phyloP scores from a whole-genome alignment of 2,797 vertebrate species.

The Cercopithecus neglectus region DNA sequence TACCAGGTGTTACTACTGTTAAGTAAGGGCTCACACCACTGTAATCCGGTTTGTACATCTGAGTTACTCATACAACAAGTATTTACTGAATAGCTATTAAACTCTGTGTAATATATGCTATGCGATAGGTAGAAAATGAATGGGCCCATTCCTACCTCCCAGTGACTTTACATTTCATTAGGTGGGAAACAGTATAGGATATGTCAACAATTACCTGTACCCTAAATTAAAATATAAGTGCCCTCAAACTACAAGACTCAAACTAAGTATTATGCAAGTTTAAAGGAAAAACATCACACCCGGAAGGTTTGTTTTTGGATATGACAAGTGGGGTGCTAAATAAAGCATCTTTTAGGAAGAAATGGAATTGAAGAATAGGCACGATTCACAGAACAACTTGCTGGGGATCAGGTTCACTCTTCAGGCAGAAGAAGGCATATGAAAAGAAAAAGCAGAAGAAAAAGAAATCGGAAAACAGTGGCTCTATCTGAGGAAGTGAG shows the following conservation, averaged over 20 bases:
- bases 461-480: background rate
- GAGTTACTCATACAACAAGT: background rate
- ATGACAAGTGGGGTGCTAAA: background rate
- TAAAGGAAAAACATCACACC: background rate
- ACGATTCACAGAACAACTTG: background rate
- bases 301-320: background rate
- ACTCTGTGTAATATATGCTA: background rate
- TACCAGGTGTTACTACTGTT: background rate
- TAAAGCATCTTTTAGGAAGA: background rate
- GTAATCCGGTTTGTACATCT: background rate
- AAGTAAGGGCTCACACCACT: slow-evolving; percentile 3
- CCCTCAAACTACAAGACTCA: background rate
- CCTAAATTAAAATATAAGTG: background rate
- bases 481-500: background rate
- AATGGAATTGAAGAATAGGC: background rate
- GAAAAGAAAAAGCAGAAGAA: background rate
- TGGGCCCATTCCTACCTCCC: background rate
- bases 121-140: background rate
- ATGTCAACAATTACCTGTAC: background rate
- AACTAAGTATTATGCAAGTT: background rate
- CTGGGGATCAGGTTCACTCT: background rate
- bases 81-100: background rate
- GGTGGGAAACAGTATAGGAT: background rate
- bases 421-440: background rate
- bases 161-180: background rate